Evolutionary conservation across 2,113 vertebrate genomes (phyloP).

Genomic region (Phoxinus phoxinus): DNA sequence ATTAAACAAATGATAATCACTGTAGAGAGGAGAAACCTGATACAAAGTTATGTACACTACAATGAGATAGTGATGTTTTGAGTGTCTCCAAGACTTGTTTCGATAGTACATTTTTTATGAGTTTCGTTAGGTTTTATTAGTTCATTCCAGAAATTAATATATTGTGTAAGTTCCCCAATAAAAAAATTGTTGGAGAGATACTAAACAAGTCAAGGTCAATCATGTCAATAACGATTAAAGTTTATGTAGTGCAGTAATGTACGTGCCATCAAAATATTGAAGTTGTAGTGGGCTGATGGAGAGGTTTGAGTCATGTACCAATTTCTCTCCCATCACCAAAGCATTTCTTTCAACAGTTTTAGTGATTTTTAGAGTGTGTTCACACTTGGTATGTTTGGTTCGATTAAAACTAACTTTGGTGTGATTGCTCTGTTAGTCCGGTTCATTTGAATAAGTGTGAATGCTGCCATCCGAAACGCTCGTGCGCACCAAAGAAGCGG

Average conservation of each 20-base stretch:
- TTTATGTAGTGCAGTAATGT: slow-evolving; percentile 12
- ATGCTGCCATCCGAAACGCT: too few species aligned
- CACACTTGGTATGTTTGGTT: too few species aligned
- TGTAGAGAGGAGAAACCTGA: neutral
- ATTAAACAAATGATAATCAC: too few species aligned
- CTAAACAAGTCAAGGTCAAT: neutral
- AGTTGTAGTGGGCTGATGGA: neutral
- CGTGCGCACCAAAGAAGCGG: too few species aligned
- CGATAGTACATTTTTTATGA: neutral
- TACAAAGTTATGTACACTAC: neutral
- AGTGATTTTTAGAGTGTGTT: neutral
- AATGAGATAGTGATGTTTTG: neutral
- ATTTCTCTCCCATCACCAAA: neutral
- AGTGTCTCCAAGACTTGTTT: neutral
- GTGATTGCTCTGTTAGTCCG: too few species aligned
- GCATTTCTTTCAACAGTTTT: neutral
- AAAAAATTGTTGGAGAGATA: neutral
- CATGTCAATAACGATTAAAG: neutral
- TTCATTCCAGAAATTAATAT: neutral
- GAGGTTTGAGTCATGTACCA: neutral
- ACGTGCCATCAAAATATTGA: neutral
- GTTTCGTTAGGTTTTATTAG: neutral
- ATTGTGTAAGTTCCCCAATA: slow-evolving; percentile 5
- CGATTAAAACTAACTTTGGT: too few species aligned
- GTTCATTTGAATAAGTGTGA: too few species aligned